Evolutionary conservation across 2,797 vertebrate genomes (phyloP), one percentile per base, ranked within the genome.

Genomic region (Muscicapa striata): DNA sequence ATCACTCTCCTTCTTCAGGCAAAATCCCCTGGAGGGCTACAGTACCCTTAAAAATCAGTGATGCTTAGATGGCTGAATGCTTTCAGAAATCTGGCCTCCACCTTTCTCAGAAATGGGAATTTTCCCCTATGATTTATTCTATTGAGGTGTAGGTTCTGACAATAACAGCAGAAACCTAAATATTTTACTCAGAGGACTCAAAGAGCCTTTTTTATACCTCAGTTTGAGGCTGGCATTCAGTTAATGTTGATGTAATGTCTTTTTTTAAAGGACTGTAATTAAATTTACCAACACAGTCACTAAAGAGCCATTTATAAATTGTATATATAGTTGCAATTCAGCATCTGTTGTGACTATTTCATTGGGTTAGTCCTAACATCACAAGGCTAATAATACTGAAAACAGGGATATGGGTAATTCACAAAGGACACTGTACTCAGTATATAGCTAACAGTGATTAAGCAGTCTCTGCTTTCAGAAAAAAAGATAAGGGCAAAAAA

Each of bases 371-470:
- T 80, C 48, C 70, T 93, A 87, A 83, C 91, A 88, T 92, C 95
- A 63, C 92, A 90, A 95, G 81, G 81, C 74, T 95, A 94, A 93
- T 93, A 94, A 94, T 58, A 88, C 75, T 80, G 64, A 93, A 90
- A 95, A 82, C 10, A 52, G 85, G 64, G 64, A 58, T 55, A 46
- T 34, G 66, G 81, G 38, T 94, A 94, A 96, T 95, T 95, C 87
- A 84, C 86, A 88, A 87, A 90, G 89, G 79, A 88, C 68, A 64
- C 64, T 89, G 76, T 46, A 32, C 41, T 92, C 52, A 30, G 40
- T 87, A 36, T 95, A 87, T 26, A 89, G 83, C 85, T 95, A 95
- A 76, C 85, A 62, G 79, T 96, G 96, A 97, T 97, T 93, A 96
- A 97, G 90, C 96, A 95, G 89, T 84, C 51, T 94, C 90, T 95